Conservation (phyloP, 2,113 vertebrate species). For the Trachemys scripta region DNA sequence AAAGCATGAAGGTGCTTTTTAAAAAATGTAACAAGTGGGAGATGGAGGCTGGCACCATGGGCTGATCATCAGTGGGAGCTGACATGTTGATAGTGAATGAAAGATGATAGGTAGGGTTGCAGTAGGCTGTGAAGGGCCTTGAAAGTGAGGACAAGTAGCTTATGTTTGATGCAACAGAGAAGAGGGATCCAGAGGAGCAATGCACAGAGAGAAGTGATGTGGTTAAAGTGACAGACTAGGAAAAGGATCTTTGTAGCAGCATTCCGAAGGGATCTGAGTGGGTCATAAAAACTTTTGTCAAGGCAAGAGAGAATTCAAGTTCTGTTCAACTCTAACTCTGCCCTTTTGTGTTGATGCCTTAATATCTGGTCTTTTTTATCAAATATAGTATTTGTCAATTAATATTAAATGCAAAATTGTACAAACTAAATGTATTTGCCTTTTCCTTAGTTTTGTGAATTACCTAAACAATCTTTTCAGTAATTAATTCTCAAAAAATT, state of each 20-base stretch:
- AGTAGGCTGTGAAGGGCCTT: neutral
- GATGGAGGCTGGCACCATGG: neutral
- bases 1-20: neutral
- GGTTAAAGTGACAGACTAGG: neutral
- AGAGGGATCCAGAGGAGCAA: neutral
- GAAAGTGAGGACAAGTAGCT: neutral
- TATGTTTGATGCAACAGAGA: neutral
- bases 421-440: neutral
- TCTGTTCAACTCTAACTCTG: neutral
- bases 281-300: neutral
- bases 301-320: neutral
- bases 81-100: neutral
- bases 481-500: neutral
- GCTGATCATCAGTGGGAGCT: neutral
- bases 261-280: neutral
- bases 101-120: neutral
- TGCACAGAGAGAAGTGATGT: neutral
- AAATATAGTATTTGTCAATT: neutral
- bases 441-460: neutral
- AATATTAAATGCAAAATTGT: accelerated
- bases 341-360: neutral
- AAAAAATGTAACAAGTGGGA: neutral
- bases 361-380: neutral
- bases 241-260: neutral
- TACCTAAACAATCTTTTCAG: accelerated